Conservation (phyloP, 35 echinoderm and acorn worm species). For the Ophioderma brevispina region DNA sequence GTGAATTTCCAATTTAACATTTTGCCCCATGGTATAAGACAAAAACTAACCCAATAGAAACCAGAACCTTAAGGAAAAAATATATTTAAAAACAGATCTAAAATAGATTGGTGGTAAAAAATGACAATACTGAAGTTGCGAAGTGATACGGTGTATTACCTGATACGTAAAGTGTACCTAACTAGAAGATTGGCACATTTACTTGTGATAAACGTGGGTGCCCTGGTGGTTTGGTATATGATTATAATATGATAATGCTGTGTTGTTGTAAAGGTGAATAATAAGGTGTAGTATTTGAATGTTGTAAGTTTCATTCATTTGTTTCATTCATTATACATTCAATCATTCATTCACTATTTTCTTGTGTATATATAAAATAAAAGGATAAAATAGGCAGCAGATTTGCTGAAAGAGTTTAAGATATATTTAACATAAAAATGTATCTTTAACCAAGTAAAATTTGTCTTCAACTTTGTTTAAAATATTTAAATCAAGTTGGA, state of each 20-base stretch:
- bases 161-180: background rate
- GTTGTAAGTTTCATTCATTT: constrained; percentile 7
- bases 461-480: background rate
- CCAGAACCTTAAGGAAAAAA: background rate
- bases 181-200: background rate
- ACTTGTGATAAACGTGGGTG: background rate
- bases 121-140: background rate
- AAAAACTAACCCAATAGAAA: background rate
- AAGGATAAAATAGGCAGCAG: background rate
- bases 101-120: background rate
- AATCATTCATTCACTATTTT: background rate
- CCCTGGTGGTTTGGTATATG: background rate
- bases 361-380: constrained; percentile 7
- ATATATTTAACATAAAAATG: background rate
- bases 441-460: background rate
- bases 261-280: background rate
- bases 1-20: background rate
- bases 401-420: background rate
- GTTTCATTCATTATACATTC: background rate
- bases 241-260: background rate
- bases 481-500: background rate
- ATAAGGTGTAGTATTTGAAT: constrained; percentile 1
- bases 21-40: background rate
- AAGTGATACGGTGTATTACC: background rate
- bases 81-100: background rate